Base-by-base conservation (phyloP, 2,888 invertebrate genomes). In the Drosophila flavopinicola region DNA sequence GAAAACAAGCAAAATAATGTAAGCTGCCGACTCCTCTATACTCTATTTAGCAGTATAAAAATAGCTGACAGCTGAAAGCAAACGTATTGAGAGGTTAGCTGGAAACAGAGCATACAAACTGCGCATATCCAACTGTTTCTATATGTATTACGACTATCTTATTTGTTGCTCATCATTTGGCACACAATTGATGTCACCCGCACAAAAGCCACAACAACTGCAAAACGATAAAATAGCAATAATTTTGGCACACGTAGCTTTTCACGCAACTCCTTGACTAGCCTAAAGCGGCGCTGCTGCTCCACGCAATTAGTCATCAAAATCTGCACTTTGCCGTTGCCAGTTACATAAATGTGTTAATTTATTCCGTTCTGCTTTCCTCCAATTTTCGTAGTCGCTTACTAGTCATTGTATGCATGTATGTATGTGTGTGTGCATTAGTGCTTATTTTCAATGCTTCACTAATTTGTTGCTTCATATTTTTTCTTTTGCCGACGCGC, bases 331-430 rank as follows among this genome's bases (percentile, higher is more conserved):
- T 27, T 61, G 15, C 24, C 9, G 45, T 53, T 65, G 20, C 58
- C 45, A 54, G 79, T 82, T 82, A 85, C 67, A 83, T 85, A 82
- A 77, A 80, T 74, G 79, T 85, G 85, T 85, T 79, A 82, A 85
- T 76, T 71, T 76, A 71, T 85, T 65, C 54, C 48, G 38, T 57
- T 75, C 51, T 66, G 66, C 65, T 76, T 83, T 78, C 45, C 37
- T 52, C 33, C 38, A 51, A 59, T 59, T 68, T 72, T 57, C 74
- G 49, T 65, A 63, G 68, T 65, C 52, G 53, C 7, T 61, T 64
- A 20, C 15, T 37, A 38, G 10, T 42, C 23, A 44, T 13, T 6
- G 9, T 39, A 1, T 41, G 30, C 49, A 20, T 56, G 35, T 35
- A 49, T 72, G 32, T 52, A 47, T 60, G 11, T 33, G 23, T 42